Percentiles rank a stretch among this genome's conserved stretches.
Evolutionary conservation across 2,888 invertebrate genomes (phyloP).

Genomic region (Schizotus pectinicornis): DNA sequence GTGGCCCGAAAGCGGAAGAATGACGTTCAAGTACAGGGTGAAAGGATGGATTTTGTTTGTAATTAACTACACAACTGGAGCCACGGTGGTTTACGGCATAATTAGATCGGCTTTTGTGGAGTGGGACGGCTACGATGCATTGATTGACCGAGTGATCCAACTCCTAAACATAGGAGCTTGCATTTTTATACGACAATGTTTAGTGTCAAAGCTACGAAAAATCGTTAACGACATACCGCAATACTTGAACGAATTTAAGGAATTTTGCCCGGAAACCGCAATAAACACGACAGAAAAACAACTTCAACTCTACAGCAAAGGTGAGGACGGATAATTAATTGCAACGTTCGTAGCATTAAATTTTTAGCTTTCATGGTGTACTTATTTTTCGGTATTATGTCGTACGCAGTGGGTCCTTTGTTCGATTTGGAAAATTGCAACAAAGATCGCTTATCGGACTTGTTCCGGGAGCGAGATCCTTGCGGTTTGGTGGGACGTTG

Average conservation of each 20-base stretch:
- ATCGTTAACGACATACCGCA: background rate
- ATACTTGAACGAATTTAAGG: background rate
- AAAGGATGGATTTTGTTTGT: constrained; percentile 4
- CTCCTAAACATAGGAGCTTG: constrained; percentile 5
- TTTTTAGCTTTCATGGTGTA: constrained; percentile 8
- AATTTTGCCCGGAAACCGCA: background rate
- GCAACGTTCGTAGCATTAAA: background rate
- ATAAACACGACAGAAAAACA: background rate
- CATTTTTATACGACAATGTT: constrained; percentile 12
- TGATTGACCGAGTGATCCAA: constrained; percentile 8
- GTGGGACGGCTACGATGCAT: constrained; percentile 7
- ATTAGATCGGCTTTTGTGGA: constrained; percentile 1
- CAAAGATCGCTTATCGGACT: background rate
- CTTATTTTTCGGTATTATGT: constrained; percentile 6
- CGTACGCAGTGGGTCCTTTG: constrained; percentile 6
- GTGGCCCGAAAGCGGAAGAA: constrained; percentile 20
- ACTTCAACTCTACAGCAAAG: constrained; percentile 3
- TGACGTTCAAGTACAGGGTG: background rate
- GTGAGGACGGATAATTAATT: background rate
- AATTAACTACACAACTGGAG: constrained; percentile 10
- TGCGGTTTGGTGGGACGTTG: constrained; percentile 8
- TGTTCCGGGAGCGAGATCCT: constrained; percentile 4
- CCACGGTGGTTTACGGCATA: constrained; percentile 4
- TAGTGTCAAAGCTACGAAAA: constrained; percentile 3
- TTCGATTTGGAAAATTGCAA: constrained; percentile 1